Evolutionary conservation across 2,888 invertebrate genomes (phyloP).

Genomic region (Lasioglossum morio): DNA sequence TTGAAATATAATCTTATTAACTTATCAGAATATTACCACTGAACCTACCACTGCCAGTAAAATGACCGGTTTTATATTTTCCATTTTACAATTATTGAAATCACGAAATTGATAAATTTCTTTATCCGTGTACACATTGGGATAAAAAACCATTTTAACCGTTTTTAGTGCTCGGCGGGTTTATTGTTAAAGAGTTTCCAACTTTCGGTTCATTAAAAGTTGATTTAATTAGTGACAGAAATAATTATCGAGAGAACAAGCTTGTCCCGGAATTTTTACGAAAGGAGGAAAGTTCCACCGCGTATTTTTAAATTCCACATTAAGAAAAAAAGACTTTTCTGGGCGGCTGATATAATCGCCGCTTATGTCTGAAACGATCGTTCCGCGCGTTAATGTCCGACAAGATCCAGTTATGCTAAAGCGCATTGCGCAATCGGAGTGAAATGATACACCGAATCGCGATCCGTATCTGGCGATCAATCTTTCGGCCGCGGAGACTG

Average conservation of each 20-base stretch:
- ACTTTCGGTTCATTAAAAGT: no score
- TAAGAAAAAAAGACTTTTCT: background rate
- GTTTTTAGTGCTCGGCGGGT: no score
- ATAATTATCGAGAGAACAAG: background rate
- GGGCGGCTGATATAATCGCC: background rate
- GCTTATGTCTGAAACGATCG: background rate
- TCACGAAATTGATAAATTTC: no score
- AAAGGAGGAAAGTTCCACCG: no score
- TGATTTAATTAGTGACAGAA: background rate
- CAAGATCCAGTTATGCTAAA: conserved; percentile 21
- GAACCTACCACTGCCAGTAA: no score
- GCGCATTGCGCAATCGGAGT: conserved; percentile 24
- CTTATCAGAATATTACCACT: background rate
- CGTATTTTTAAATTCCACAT: background rate
- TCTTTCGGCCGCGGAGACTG: conserved; percentile 23
- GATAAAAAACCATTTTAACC: no score
- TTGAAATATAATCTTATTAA: background rate
- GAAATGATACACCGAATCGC: conserved; percentile 47
- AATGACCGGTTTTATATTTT: no score
- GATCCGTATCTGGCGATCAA: conserved; percentile 43
- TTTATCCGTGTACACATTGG: no score
- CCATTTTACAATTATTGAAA: no score
- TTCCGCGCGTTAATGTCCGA: background rate
- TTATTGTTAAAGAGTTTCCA: background rate
- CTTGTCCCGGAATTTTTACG: background rate